Evolutionary conservation across 2,797 vertebrate genomes (phyloP).

Genomic region (Paratrypauchen microcephalus): DNA sequence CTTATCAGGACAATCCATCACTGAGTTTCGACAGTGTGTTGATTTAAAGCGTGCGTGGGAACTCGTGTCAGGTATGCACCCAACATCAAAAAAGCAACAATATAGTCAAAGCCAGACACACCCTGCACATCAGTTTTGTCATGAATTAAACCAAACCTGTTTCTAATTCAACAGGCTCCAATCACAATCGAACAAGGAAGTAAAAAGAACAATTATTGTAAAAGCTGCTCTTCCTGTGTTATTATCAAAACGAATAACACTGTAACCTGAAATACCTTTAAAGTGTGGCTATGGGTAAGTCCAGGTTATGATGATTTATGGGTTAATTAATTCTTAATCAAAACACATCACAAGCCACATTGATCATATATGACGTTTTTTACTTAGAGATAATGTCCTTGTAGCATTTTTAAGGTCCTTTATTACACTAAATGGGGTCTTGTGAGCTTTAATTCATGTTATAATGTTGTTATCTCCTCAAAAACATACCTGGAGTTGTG

Average conservation of each 20-base stretch:
- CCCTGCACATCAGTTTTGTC: slow-evolving; percentile 36
- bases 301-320: too few relatives aligned
- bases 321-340: background rate
- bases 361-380: too few relatives aligned
- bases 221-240: background rate
- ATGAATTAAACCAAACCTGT: slow-evolving; percentile 43
- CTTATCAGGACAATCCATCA: too few relatives aligned
- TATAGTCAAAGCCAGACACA: slow-evolving; percentile 36
- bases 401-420: too few relatives aligned
- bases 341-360: background rate
- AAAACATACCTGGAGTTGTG: too few relatives aligned
- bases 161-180: slow-evolving; percentile 13
- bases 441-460: too few relatives aligned
- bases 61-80: slow-evolving; percentile 37
- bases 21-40: background rate
- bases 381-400: too few relatives aligned
- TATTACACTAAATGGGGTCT: too few relatives aligned
- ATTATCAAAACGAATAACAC: background rate
- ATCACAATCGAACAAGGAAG: slow-evolving; percentile 9
- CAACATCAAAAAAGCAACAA: slow-evolving; percentile 16
- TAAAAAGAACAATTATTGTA: slow-evolving; percentile 2
- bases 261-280: background rate
- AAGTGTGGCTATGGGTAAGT: background rate
- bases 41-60: slow-evolving; percentile 25
- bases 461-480: too few relatives aligned